Conservation (phyloP, 1,140 invertebrate genomes). For the Leucophenga varia region DNA sequence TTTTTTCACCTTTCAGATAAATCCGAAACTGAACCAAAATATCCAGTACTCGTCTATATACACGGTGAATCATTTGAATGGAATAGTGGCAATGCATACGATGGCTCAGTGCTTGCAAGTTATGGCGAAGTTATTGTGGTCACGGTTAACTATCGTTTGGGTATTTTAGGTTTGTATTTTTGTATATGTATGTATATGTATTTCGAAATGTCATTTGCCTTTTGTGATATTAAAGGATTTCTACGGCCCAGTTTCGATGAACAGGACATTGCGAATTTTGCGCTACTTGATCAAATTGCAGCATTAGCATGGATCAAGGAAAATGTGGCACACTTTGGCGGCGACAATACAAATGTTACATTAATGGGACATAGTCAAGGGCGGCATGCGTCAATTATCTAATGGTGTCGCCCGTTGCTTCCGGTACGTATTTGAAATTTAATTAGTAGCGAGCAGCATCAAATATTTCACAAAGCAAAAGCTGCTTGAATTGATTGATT, state of each 20-base stretch:
- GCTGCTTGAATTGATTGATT: no score
- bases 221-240: no score
- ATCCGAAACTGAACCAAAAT: slow-evolving; percentile 22
- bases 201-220: neutral
- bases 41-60: slow-evolving; percentile 85
- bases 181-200: neutral
- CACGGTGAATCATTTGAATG: slow-evolving; percentile 92
- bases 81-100: slow-evolving; percentile 90
- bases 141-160: slow-evolving; percentile 89
- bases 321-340: slow-evolving; percentile 82
- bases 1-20: slow-evolving; percentile 5
- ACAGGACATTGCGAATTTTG: slow-evolving; percentile 79
- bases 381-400: slow-evolving; percentile 89
- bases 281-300: slow-evolving; percentile 84
- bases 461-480: no score
- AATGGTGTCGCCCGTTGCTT: slow-evolving; percentile 80
- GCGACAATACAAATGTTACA: slow-evolving; percentile 81
- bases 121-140: slow-evolving; percentile 91
- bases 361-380: slow-evolving; percentile 93
- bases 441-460: neutral
- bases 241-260: slow-evolving; percentile 73
- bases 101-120: slow-evolving; percentile 82
- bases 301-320: slow-evolving; percentile 86
- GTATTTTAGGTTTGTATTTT: slow-evolving; percentile 76
- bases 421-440: slow-evolving; percentile 63